phyloP scores from a whole-genome alignment of 1,140 invertebrate genomes.

The Drosophila truncata region DNA sequence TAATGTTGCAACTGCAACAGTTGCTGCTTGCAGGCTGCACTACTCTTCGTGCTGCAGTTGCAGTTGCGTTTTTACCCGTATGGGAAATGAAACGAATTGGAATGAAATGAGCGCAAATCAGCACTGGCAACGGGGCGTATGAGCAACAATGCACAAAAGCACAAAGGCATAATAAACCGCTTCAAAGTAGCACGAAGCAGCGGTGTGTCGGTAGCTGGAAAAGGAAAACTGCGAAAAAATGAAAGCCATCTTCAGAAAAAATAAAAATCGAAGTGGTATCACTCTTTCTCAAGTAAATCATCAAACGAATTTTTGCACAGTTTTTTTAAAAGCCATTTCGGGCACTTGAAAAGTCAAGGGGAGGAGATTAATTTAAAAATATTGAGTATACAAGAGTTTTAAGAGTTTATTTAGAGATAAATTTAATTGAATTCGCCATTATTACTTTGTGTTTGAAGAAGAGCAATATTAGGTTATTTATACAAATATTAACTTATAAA shows the following conservation, averaged over 20 bases:
- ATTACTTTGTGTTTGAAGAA: not conserved
- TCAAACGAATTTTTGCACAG: slow-evolving; percentile 8
- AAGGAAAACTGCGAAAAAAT: slow-evolving; percentile 16
- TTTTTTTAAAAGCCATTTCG: not conserved
- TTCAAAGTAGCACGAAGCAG: slow-evolving; percentile 55
- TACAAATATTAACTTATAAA: too few species aligned
- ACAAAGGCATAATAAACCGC: slow-evolving; percentile 65
- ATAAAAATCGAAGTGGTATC: slow-evolving; percentile 36
- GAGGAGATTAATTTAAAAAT: not conserved
- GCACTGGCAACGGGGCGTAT: slow-evolving; percentile 65
- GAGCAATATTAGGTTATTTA: not conserved
- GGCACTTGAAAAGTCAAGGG: slow-evolving; percentile 12
- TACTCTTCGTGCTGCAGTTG: slow-evolving; percentile 17
- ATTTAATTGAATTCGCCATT: not conserved
- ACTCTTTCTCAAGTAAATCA: slow-evolving; percentile 23
- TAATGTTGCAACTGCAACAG: slow-evolving; percentile 41
- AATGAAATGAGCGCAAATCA: slow-evolving; percentile 72
- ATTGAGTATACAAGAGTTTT: not conserved
- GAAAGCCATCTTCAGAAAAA: slow-evolving; percentile 35
- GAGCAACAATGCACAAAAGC: slow-evolving; percentile 67
- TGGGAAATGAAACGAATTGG: slow-evolving; percentile 49
- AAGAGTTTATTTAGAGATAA: not conserved
- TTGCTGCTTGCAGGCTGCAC: slow-evolving; percentile 7
- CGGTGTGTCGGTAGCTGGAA: slow-evolving; percentile 20
- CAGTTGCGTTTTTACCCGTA: slow-evolving; percentile 37